Percentiles rank a stretch among this genome's conserved stretches.
Conservation (phyloP, 2,888 invertebrate species). For the Drosophila conformis region DNA sequence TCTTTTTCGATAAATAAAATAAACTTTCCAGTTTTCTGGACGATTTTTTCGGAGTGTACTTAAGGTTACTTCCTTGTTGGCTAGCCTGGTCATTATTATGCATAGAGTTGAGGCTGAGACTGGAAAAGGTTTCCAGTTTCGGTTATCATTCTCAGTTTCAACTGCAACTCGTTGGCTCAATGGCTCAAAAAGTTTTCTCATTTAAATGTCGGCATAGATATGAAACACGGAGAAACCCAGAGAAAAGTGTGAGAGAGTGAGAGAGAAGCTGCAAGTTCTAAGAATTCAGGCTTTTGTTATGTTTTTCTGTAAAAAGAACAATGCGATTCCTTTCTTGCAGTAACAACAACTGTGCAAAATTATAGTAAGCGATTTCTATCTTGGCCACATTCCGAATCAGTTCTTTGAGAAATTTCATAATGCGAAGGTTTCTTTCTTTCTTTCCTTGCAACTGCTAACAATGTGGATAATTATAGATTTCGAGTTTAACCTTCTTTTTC, state of each 20-base stretch:
- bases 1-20: too few species aligned
- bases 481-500: slow-evolving; percentile 3
- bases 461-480: slow-evolving; percentile 54
- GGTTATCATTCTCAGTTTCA: not conserved
- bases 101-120: not conserved
- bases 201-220: slow-evolving; percentile 72
- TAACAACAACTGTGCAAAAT: slow-evolving; percentile 3
- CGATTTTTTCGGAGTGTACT: not conserved
- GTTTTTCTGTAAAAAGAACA: not conserved
- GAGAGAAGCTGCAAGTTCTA: slow-evolving; percentile 2
- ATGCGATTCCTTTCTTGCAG: not conserved
- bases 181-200: slow-evolving; percentile 76
- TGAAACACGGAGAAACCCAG: slow-evolving; percentile 22
- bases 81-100: slow-evolving; percentile 5
- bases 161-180: slow-evolving; percentile 32
- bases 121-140: not conserved
- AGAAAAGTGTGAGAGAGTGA: not conserved
- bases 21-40: not conserved
- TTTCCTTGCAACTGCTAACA: slow-evolving; percentile 29
- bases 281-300: slow-evolving; percentile 6
- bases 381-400: not conserved
- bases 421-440: not conserved
- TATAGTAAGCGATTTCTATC: slow-evolving; percentile 1
- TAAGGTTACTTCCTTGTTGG: not conserved
- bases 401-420: slow-evolving; percentile 5